Conservation (phyloP, 2,797 vertebrate genomes). For the Clamator glandarius region DNA sequence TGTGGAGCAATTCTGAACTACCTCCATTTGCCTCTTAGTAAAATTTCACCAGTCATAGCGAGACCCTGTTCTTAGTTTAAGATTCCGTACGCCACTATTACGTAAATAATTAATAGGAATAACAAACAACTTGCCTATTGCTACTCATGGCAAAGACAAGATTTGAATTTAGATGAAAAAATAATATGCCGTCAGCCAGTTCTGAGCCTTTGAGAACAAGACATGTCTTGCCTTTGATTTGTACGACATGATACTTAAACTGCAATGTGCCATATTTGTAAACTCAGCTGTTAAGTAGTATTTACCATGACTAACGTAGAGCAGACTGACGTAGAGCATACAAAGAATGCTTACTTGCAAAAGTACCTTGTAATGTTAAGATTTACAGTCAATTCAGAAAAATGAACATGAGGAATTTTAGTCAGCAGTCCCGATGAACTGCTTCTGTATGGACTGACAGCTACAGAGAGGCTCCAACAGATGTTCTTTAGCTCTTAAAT, state of each 20-base stretch:
- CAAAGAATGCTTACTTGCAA: neutral
- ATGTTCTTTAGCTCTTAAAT: neutral
- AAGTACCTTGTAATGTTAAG: neutral
- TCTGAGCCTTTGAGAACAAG: neutral
- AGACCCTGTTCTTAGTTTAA: neutral
- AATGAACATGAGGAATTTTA: neutral
- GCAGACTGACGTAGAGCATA: too few species aligned
- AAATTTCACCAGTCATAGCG: neutral
- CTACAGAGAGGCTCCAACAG: neutral
- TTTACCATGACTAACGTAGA: neutral
- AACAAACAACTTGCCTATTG: neutral
- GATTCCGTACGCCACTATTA: accelerated
- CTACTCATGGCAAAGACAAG: neutral
- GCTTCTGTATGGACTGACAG: neutral
- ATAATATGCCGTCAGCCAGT: neutral
- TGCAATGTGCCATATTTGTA: neutral
- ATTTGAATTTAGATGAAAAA: slow-evolving; percentile 1
- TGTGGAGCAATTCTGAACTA: neutral
- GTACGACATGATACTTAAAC: neutral
- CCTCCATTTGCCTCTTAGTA: neutral
- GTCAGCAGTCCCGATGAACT: neutral
- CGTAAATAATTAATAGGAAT: neutral
- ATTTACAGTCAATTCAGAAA: neutral
- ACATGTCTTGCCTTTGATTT: neutral
- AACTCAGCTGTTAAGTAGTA: neutral